A percentile compares a stretch with the other conserved stretches of the same genome.
These are phyloP conservation scores for Neolamprologus falcicula DNA, from an alignment of 2,113 vertebrate species.

Conservation along the genomic window DNA sequence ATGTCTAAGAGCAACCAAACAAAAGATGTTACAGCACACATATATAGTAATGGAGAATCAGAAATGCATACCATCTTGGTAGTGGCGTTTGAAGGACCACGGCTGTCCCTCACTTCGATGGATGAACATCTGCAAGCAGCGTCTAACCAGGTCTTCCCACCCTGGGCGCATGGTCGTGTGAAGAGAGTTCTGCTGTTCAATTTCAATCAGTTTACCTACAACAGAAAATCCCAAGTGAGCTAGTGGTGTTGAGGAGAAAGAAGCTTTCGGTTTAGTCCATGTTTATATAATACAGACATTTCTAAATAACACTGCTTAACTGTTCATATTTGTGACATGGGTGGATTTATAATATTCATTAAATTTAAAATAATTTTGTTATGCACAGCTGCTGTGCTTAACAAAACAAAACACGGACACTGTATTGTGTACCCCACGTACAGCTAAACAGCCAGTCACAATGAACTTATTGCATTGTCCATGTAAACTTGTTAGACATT, in stretches of 20 bases:
- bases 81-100: constrained; percentile 94
- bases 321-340: neutral
- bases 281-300: neutral
- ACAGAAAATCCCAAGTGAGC: neutral
- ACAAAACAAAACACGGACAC: neutral
- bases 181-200: constrained; percentile 84
- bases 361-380: neutral
- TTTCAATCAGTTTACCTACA: constrained; percentile 92
- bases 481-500: neutral
- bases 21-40: neutral
- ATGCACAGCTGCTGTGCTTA: neutral
- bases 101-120: constrained; percentile 88
- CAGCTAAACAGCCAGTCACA: neutral
- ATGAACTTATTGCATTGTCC: neutral
- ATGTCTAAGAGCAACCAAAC: neutral
- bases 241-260: neutral
- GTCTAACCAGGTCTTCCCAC: constrained; percentile 89
- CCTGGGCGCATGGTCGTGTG: constrained; percentile 93
- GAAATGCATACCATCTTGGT: constrained; percentile 82
- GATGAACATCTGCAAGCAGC: constrained; percentile 94
- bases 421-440: neutral
- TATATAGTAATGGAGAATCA: neutral
- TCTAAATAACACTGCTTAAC: neutral
- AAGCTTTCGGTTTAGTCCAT: neutral
- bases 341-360: neutral